phyloP scores from a whole-genome alignment of 1,140 invertebrate genomes.

The Cryptotermes secundus region DNA sequence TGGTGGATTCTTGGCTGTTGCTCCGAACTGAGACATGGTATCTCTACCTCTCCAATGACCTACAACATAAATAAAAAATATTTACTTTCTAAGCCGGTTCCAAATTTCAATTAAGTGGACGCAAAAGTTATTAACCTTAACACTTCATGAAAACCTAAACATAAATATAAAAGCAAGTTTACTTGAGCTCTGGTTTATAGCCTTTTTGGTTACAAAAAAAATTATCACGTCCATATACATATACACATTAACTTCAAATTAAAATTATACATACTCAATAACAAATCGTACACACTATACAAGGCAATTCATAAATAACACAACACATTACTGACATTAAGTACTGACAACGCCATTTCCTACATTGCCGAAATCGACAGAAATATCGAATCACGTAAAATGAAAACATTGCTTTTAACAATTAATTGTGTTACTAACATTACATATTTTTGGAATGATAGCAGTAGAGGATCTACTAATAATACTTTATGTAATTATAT shows the following conservation, averaged over 20 bases:
- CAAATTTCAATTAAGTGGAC: too few species aligned
- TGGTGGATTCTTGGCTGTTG: conserved; percentile 55
- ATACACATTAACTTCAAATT: neutral
- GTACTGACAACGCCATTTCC: neutral
- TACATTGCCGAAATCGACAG: neutral
- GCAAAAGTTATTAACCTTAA: too few species aligned
- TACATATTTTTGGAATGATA: neutral
- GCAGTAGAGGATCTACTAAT: neutral
- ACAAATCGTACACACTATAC: neutral
- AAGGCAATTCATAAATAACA: neutral
- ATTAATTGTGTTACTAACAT: neutral
- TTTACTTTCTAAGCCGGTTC: too few species aligned
- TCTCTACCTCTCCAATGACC: conserved; percentile 47
- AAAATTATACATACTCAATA: neutral
- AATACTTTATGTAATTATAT: neutral
- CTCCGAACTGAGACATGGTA: conserved; percentile 54
- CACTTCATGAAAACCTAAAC: too few species aligned
- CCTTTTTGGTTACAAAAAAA: neutral
- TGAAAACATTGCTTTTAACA: neutral
- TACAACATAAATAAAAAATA: conserved; percentile 32
- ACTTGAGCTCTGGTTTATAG: too few species aligned
- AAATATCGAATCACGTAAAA: neutral
- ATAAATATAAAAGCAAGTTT: too few species aligned
- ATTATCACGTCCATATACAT: neutral
- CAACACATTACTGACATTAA: neutral